Conservation (phyloP, 2,888 invertebrate genomes). For the Machimus rusticus region DNA sequence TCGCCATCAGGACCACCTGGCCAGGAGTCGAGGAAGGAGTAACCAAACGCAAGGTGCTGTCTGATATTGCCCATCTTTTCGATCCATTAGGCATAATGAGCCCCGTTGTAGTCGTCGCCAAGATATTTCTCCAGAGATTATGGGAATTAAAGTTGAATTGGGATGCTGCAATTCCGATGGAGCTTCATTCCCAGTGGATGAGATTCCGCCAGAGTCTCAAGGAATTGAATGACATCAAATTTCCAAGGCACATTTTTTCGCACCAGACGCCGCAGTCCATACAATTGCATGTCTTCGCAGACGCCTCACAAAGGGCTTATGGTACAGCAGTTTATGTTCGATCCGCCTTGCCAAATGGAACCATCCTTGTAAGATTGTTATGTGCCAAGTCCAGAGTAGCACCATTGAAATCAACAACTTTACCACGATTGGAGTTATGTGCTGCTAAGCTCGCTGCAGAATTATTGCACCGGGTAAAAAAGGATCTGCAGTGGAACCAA, state of each 20-base stretch:
- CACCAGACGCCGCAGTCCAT: too few species aligned
- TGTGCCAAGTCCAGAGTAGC: too few species aligned
- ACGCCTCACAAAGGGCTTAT: too few species aligned
- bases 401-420: too few species aligned
- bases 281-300: too few species aligned
- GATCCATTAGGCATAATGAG: not conserved
- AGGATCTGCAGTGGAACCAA: not conserved
- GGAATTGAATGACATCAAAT: too few species aligned
- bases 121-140: not conserved
- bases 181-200: not conserved
- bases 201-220: too few species aligned
- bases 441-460: not conserved
- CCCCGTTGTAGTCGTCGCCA: not conserved
- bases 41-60: not conserved
- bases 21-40: not conserved
- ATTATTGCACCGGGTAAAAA: not conserved
- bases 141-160: not conserved
- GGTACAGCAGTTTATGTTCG: too few species aligned
- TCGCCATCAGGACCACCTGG: not conserved
- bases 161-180: not conserved
- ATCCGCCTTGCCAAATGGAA: too few species aligned
- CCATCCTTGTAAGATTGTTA: too few species aligned
- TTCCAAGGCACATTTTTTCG: too few species aligned
- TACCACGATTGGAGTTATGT: too few species aligned
- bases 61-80: not conserved